Percentiles rank a stretch among this genome's conserved stretches.
Evolutionary conservation across 2,888 invertebrate species (phyloP).

Genomic region (Incurvaria masculella): DNA sequence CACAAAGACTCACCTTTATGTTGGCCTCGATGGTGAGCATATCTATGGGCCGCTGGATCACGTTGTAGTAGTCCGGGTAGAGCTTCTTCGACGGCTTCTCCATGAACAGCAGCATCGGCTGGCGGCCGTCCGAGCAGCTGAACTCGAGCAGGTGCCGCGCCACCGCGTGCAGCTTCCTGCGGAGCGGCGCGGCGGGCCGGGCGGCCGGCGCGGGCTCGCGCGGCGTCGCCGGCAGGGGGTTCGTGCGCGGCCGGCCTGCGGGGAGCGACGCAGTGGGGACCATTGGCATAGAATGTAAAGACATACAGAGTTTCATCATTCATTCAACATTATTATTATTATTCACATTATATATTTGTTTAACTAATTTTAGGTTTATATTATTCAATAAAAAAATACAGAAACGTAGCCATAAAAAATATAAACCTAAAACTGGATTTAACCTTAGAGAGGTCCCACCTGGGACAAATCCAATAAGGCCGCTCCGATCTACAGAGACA

Average conservation of each 20-base stretch:
- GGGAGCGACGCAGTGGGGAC: neutral
- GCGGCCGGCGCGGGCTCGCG: slow-evolving; percentile 23
- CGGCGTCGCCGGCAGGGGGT: slow-evolving; percentile 25
- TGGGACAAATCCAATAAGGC: no score
- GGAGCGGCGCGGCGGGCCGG: slow-evolving; percentile 59
- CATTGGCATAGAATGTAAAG: neutral
- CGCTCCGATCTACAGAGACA: no score
- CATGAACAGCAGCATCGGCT: slow-evolving; percentile 91
- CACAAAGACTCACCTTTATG: slow-evolving; percentile 63
- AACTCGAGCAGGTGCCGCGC: slow-evolving; percentile 60
- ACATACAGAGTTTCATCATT: neutral
- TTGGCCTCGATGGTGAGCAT: slow-evolving; percentile 91
- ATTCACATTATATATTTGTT: no score
- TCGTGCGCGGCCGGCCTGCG: slow-evolving; percentile 36
- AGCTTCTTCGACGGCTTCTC: slow-evolving; percentile 93
- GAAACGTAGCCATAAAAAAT: no score
- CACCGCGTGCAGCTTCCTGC: slow-evolving; percentile 76
- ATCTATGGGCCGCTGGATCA: slow-evolving; percentile 92
- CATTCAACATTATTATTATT: no score
- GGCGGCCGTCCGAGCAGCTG: slow-evolving; percentile 67
- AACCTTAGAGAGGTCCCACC: no score
- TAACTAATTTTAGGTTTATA: no score
- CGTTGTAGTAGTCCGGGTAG: slow-evolving; percentile 94
- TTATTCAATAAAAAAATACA: no score
- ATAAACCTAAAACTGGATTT: no score